Base-by-base conservation (phyloP, 2,888 invertebrate genomes). In the Zele albiditarsus region DNA sequence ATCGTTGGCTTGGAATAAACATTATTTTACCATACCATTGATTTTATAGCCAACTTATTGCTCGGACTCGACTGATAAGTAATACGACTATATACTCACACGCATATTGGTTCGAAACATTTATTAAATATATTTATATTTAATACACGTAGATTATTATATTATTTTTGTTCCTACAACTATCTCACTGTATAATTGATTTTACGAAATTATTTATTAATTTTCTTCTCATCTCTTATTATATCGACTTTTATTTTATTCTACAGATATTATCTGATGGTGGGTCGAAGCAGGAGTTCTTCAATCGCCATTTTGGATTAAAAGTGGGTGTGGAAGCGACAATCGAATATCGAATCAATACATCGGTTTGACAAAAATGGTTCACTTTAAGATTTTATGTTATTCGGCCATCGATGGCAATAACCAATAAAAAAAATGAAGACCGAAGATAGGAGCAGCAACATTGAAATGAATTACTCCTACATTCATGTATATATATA, bases 11-110 rank as follows among this genome's bases (percentile, higher is more conserved):
- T 31, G 20, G 12, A 31, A 31, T 33, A 63, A 31, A 38, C 16
- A 63, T 63, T n/a, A 33, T 20, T 12, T 8, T 14, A 63, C 63
- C 33, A 63, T 63, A n/a, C 33, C 63, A 63, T 63, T 63, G 33
- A 63, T 38, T 63, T 63, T 63, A 63, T 33, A n/a, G 33, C 63
- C 31, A 60, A 31, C 33, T 23, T 38, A 38, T 63, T 63, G 8
- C 63, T 14, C 20, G 38, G 28, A 31, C 33, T 33, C 33, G 23
- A 63, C 63, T 20, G 38, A 63, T 63, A 63, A 33, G 20, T 33
- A 63, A 33, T 33, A 27, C 5, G 23, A 63, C 10, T 31, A 33
- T 3, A 62, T 46, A 53, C 6, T 53, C 53, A n/a, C 20, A 53
- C 20, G 20, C 20, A 20, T 53, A 53, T 53, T n/a, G n/a, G 53